These are phyloP conservation scores for Orussus abietinus DNA, from an alignment of 1,140 invertebrate species.

Conservation along the genomic window DNA sequence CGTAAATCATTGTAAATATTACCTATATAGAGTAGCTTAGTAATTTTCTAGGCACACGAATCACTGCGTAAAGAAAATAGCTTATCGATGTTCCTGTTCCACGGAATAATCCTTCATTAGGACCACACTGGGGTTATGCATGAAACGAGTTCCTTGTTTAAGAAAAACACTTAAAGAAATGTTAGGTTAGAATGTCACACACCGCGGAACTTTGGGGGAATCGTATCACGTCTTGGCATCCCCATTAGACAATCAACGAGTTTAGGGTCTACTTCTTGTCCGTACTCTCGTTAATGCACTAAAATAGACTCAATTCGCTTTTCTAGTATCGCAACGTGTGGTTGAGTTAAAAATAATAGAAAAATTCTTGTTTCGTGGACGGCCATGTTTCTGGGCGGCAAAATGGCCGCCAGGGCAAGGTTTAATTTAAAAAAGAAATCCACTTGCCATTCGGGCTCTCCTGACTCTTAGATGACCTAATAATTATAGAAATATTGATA, in stretches of 20 bases:
- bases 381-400: constrained; percentile 18
- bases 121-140: too few species aligned
- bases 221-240: not conserved
- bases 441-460: too few species aligned
- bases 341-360: constrained; percentile 13
- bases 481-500: too few species aligned
- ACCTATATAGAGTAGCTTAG: not conserved
- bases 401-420: constrained; percentile 10
- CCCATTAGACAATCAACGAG: not conserved
- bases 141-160: not conserved
- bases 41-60: not conserved
- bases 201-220: constrained; percentile 1
- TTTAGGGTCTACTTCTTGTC: not conserved
- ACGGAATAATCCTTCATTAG: not conserved
- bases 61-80: not conserved
- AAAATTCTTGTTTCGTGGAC: constrained; percentile 13
- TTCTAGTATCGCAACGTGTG: not conserved
- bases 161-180: not conserved
- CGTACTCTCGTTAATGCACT: not conserved
- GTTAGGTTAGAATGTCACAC: constrained; percentile 18
- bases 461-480: too few species aligned
- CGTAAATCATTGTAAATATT: constrained; percentile 1
- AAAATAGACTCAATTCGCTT: not conserved
- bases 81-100: not conserved
- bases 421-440: constrained; percentile 1